Evolutionary conservation across 35 echinoderm and acorn worm species (phyloP).

Genomic region (Heliocidaris erythrogramma): DNA sequence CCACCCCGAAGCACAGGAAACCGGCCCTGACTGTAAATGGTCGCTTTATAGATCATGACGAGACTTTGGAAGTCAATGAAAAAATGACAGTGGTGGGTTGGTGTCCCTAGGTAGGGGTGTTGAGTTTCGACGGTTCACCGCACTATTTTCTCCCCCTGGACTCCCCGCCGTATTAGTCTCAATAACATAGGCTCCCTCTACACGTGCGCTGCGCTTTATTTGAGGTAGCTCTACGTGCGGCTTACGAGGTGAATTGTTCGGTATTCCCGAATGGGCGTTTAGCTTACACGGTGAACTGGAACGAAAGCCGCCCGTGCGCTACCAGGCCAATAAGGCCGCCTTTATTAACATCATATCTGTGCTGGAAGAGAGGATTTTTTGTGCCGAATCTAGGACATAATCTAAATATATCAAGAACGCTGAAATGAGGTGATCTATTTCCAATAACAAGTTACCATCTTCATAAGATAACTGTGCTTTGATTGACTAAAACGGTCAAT

Average conservation of each 20-base stretch:
- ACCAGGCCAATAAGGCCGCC: not conserved
- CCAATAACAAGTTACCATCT: not conserved
- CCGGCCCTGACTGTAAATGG: constrained; percentile 38
- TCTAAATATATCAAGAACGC: constrained; percentile 26
- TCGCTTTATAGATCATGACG: constrained; percentile 46
- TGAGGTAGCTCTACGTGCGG: constrained; percentile 29
- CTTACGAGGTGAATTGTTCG: not conserved
- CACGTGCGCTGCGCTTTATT: constrained; percentile 42
- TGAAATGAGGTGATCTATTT: constrained; percentile 4
- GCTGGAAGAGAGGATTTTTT: not conserved
- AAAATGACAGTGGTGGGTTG: constrained; percentile 5
- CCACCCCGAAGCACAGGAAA: constrained; percentile 17
- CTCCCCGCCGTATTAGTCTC: constrained; percentile 42
- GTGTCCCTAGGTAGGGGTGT: constrained; percentile 29
- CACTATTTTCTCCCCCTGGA: constrained; percentile 37
- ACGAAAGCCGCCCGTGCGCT: not conserved
- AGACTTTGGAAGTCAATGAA: constrained; percentile 46
- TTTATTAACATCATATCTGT: not conserved
- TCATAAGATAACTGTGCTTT: not conserved
- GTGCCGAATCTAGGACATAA: not conserved
- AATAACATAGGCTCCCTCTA: constrained; percentile 5
- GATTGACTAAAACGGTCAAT: not conserved
- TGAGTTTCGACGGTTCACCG: constrained; percentile 39
- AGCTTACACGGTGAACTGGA: constrained; percentile 31
- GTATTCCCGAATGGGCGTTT: constrained; percentile 1